Evolutionary conservation across 2,888 invertebrate genomes (phyloP).

Genomic region (Synanthedon andrenaeformis): DNA sequence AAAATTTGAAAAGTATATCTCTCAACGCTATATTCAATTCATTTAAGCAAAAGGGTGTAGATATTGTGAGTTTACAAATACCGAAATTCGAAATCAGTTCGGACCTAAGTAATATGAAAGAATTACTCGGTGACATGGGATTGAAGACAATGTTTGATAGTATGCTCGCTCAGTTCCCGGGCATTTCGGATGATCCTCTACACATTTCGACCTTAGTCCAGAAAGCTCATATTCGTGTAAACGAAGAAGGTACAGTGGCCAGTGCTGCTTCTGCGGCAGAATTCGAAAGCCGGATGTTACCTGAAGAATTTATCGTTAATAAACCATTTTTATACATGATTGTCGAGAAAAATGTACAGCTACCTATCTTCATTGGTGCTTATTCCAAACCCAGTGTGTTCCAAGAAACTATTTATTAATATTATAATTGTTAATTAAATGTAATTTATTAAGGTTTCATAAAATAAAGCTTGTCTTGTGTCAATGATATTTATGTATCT

Average conservation of each 20-base stretch:
- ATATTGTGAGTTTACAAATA: slow-evolving; percentile 64
- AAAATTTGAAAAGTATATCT: slow-evolving; percentile 52
- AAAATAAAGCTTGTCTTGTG: not conserved
- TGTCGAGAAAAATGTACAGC: slow-evolving; percentile 30
- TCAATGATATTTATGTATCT: not conserved
- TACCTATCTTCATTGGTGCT: slow-evolving; percentile 47
- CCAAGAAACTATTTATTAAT: slow-evolving; percentile 6
- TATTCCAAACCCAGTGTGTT: slow-evolving; percentile 46
- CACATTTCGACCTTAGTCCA: slow-evolving; percentile 44
- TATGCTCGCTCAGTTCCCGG: slow-evolving; percentile 26
- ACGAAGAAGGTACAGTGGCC: slow-evolving; percentile 44
- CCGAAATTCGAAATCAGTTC: slow-evolving; percentile 73
- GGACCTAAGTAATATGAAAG: slow-evolving; percentile 52
- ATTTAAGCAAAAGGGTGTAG: slow-evolving; percentile 36
- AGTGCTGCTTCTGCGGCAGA: slow-evolving; percentile 25
- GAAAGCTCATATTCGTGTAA: slow-evolving; percentile 50
- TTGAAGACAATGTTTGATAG: slow-evolving; percentile 38
- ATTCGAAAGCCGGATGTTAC: slow-evolving; percentile 21
- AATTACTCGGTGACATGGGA: slow-evolving; percentile 49
- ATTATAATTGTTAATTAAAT: not conserved
- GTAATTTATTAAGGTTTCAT: not conserved
- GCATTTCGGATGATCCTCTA: slow-evolving; percentile 28
- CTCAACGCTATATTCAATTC: slow-evolving; percentile 52
- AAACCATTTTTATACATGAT: slow-evolving; percentile 56
- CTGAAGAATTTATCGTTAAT: slow-evolving; percentile 29